Evolutionary conservation across 2,797 vertebrate species (phyloP).

Genomic region (Sebastes aleutianus): DNA sequence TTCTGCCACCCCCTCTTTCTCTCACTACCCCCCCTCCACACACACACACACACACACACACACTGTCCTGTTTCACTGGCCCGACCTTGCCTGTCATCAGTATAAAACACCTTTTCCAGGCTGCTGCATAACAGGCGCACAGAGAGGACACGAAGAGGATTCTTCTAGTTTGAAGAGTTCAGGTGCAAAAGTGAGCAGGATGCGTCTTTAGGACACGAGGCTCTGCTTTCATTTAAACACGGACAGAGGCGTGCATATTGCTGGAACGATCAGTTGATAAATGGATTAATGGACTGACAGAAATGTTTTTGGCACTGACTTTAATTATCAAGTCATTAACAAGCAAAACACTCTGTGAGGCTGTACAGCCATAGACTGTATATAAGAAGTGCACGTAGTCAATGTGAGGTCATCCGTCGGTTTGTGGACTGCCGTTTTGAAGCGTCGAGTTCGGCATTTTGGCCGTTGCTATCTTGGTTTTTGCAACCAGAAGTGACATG

Average conservation of each 20-base stretch:
- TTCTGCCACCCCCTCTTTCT: background rate
- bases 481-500: too few relatives aligned
- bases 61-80: conserved; percentile 53
- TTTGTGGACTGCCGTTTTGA: too few relatives aligned
- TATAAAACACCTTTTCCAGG: conserved; percentile 63
- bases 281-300: background rate
- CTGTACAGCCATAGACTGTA: background rate
- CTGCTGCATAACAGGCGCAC: conserved; percentile 44
- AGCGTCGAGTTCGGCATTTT: too few relatives aligned
- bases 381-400: too few relatives aligned
- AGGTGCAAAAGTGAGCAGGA: background rate
- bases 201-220: background rate
- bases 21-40: background rate
- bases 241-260: background rate
- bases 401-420: too few relatives aligned
- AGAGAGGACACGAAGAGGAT: conserved; percentile 37
- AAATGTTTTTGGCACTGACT: background rate
- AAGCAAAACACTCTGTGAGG: background rate
- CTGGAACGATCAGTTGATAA: background rate
- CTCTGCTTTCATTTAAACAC: background rate
- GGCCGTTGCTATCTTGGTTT: too few relatives aligned
- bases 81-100: conserved; percentile 71
- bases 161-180: conserved; percentile 14
- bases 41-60: background rate
- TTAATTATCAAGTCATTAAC: background rate